Evolutionary conservation across 2,888 invertebrate species (phyloP).

Genomic region (Platerodrilus igneus): DNA sequence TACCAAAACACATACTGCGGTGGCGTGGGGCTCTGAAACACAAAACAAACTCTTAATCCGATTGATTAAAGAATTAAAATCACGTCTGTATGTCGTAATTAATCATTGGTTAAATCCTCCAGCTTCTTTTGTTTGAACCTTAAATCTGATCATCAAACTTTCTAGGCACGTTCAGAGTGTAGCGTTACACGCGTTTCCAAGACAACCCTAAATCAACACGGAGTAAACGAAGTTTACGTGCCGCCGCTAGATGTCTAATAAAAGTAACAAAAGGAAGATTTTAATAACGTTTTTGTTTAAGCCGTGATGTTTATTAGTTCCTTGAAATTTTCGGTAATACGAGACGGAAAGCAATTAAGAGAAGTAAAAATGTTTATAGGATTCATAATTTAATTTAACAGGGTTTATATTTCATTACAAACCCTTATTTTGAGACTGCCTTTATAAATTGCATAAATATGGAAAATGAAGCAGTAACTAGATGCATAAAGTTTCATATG

Average conservation of each 20-base stretch:
- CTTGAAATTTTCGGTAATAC: too few species aligned
- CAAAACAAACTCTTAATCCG: background rate
- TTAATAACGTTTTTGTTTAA: slow-evolving; percentile 21
- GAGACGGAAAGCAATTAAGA: too few species aligned
- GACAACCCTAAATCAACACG: slow-evolving; percentile 30
- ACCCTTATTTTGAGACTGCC: too few species aligned
- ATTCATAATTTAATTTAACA: too few species aligned
- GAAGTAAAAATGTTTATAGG: too few species aligned
- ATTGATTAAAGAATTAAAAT: slow-evolving; percentile 1
- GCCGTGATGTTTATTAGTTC: too few species aligned
- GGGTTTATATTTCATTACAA: too few species aligned
- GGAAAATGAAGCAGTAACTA: too few species aligned
- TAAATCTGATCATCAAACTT: background rate
- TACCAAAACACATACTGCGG: slow-evolving; percentile 95
- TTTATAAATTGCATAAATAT: too few species aligned
- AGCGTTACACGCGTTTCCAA: slow-evolving; percentile 23
- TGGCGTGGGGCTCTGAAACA: slow-evolving; percentile 85
- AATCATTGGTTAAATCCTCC: too few species aligned
- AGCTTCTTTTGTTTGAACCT: background rate
- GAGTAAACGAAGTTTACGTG: slow-evolving; percentile 28
- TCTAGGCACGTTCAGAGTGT: slow-evolving; percentile 19
- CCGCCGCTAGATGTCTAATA: slow-evolving; percentile 23
- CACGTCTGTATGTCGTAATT: background rate
- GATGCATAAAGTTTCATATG: too few species aligned
- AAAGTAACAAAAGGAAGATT: slow-evolving; percentile 24